These are phyloP conservation scores for Ailuropoda melanoleuca DNA, from an alignment of 2,113 vertebrate genomes.

Conservation along the genomic window DNA sequence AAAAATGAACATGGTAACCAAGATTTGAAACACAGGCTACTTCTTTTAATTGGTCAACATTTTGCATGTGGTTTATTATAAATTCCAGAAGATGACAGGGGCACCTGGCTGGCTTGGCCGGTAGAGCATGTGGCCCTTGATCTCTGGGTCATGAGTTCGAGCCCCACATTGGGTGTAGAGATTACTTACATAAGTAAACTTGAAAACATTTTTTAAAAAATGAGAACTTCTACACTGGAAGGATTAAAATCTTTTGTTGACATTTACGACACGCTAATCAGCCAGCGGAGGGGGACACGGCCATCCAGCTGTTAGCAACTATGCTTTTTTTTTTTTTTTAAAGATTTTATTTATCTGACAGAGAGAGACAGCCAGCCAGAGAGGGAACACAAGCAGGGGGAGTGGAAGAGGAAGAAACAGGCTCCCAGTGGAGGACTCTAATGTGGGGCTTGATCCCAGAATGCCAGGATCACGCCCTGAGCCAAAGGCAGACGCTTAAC, in stretches of 20 bases:
- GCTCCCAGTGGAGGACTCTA: no score
- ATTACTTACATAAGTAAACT: neutral
- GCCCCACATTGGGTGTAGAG: neutral
- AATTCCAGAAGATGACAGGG: conserved; percentile 1
- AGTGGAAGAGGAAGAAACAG: no score
- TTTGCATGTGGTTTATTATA: neutral
- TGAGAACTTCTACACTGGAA: neutral
- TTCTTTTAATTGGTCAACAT: neutral
- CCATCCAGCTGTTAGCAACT: neutral
- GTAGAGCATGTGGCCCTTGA: neutral
- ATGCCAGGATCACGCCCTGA: no score
- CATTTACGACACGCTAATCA: neutral
- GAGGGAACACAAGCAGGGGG: no score
- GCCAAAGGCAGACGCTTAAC: no score
- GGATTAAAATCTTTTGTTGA: neutral
- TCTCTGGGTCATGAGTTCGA: neutral
- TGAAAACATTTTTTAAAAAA: neutral
- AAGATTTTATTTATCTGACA: no score
- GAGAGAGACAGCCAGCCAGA: no score
- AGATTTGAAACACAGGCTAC: neutral
- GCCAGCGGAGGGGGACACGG: conserved; percentile 52
- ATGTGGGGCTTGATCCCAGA: no score
- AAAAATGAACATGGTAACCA: neutral
- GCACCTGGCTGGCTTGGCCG: neutral
- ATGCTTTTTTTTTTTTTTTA: neutral